Conservation (phyloP, 2,888 invertebrate species). For the Monochamus alternatus region DNA sequence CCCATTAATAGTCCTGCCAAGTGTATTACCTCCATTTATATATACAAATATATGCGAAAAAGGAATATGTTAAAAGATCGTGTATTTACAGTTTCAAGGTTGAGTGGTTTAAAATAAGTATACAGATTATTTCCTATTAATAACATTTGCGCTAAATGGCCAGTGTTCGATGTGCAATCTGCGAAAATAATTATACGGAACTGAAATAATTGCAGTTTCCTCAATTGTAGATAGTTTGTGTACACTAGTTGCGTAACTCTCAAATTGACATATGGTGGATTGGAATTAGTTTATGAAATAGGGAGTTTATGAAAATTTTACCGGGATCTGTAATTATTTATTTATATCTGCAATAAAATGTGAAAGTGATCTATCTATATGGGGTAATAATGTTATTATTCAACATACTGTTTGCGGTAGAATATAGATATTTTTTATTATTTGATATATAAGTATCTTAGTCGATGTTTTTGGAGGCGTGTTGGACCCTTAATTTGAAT, state of each 20-base stretch:
- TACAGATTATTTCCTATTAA: not conserved
- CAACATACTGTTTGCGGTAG: not conserved
- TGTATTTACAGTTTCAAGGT: too few relatives aligned
- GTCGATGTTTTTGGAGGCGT: too few relatives aligned
- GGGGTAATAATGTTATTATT: conserved; percentile 31
- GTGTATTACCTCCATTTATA: too few relatives aligned
- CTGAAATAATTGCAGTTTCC: conserved; percentile 15
- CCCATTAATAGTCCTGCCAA: too few relatives aligned
- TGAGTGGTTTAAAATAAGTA: too few relatives aligned
- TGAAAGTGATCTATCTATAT: conserved; percentile 65
- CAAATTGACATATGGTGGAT: conserved; percentile 35
- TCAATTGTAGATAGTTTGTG: not conserved
- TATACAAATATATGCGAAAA: not conserved
- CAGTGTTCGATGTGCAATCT: not conserved
- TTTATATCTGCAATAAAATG: conserved; percentile 64
- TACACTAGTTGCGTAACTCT: conserved; percentile 12
- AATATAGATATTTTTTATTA: not conserved
- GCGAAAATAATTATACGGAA: conserved; percentile 16
- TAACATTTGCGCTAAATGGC: not conserved
- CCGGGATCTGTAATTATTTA: conserved; percentile 23
- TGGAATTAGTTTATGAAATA: conserved; percentile 31
- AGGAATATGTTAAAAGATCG: too few relatives aligned
- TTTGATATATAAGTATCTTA: not conserved
- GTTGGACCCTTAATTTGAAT: too few relatives aligned
- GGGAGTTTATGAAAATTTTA: conserved; percentile 28